Evolutionary conservation across 2,888 invertebrate species (phyloP), one percentile per base, ranked within the genome.

Genomic region (Bhutanitis thaidina): DNA sequence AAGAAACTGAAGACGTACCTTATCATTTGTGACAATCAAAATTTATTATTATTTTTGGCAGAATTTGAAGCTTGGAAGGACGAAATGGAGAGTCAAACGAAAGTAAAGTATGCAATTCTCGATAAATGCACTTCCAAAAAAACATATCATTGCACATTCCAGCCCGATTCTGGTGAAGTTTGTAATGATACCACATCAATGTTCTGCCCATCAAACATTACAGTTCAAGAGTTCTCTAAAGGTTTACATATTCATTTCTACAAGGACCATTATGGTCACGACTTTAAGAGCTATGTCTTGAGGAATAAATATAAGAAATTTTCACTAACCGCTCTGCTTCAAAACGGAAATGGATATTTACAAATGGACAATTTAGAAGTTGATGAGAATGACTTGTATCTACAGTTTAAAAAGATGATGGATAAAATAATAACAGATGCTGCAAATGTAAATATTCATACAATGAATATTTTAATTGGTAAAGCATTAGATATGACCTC

Each of bases 401-500:
- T 55, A 1, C 73, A 80, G 34, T 77, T 85, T 20, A 77, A 74
- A 56, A 67, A 55, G 0, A 40, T 86, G 0, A 68, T 83, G 59
- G 69, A 69, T 0, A 59, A 53, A 13, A 70, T 87, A 0, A 53
- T 71, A 0, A 12, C 50, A 0, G 70, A 74, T 1, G 74, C 85
- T 0, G 68, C 62, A 0, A 74, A 72, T n/a, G 50, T 72, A 0
- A 71, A 79, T 29, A 52, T 63, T 0, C 25, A 56, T 1, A 62
- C 65, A 0, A 40, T 86, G 0, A 76, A 70, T 32, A 35, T 62
- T 0, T 52, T 87, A 7, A 54, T 75, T 0, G 60, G 59, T 0
- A 75, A 73, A 54, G 83, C 84, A 0, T 39, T 78, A 0, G 74
- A 80, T 34, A 81, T 86, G 79, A 64, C 76, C 0, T 48, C 64